phyloP scores from a whole-genome alignment of 2,113 vertebrate genomes.

The Chauna torquata region DNA sequence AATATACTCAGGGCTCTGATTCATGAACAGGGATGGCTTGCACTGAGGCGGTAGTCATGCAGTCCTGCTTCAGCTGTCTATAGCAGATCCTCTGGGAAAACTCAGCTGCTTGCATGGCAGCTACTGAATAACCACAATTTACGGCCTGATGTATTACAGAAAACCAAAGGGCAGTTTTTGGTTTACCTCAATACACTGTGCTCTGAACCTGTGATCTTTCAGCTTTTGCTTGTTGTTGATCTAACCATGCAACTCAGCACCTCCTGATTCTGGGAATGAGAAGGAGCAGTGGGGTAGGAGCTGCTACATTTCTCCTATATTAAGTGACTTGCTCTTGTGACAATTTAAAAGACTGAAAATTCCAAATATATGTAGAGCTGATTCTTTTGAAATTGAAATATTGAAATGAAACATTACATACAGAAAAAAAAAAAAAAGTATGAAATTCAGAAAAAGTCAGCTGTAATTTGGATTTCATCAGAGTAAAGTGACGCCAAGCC shows the following conservation, averaged over 20 bases:
- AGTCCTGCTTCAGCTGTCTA: not conserved
- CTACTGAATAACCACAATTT: not conserved
- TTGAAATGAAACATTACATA: not conserved
- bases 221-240: not conserved
- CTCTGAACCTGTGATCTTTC: not conserved
- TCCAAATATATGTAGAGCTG: not conserved
- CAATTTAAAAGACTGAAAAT: not conserved
- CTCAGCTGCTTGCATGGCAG: not conserved
- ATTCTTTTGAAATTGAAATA: not conserved
- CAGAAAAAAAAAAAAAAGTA: not conserved
- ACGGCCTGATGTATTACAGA: not conserved
- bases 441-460: not conserved
- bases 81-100: not conserved
- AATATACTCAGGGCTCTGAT: not conserved
- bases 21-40: not conserved
- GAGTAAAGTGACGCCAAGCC: not conserved
- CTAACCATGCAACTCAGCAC: not conserved
- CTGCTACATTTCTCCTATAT: not conserved
- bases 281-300: not conserved
- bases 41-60: not conserved
- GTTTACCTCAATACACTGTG: not conserved
- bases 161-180: not conserved
- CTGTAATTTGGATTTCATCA: not conserved
- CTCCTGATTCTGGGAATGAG: not conserved
- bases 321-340: fast-evolving